Conservation (phyloP, 1,140 invertebrate species). For the Pinna nobilis region DNA sequence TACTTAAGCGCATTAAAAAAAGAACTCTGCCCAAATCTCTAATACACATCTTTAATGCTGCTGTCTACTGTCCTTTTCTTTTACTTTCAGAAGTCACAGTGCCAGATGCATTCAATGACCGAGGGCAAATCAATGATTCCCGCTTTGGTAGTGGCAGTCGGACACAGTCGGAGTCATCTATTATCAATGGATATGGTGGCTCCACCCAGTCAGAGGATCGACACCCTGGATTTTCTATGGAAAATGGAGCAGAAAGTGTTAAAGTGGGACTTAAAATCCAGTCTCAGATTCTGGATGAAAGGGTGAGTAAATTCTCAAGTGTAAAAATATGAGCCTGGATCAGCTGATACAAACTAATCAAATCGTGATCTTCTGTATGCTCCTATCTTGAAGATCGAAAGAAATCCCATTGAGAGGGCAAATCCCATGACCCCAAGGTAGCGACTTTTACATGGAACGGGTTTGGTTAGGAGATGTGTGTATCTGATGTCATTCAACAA, state of each 20-base stretch:
- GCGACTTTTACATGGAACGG: not conserved
- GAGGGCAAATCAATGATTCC: slow-evolving; percentile 4
- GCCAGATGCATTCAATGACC: slow-evolving; percentile 19
- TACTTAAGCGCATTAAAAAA: too few species aligned
- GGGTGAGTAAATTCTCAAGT: slow-evolving; percentile 40
- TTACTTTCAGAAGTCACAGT: not conserved
- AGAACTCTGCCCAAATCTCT: too few species aligned
- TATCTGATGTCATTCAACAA: too few species aligned
- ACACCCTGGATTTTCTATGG: slow-evolving; percentile 22
- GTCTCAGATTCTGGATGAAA: slow-evolving; percentile 55
- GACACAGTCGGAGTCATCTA: slow-evolving; percentile 24
- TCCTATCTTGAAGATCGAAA: not conserved
- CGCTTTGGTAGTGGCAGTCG: not conserved
- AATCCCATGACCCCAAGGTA: not conserved
- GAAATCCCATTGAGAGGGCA: not conserved
- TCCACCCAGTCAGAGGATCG: slow-evolving; percentile 29
- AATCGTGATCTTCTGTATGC: not conserved
- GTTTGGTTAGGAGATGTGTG: not conserved
- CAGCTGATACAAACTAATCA: not conserved
- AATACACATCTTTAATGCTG: too few species aligned
- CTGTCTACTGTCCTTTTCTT: too few species aligned
- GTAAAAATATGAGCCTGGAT: not conserved
- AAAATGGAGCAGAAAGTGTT: slow-evolving; percentile 56
- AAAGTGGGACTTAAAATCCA: slow-evolving; percentile 57
- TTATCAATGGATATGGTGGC: slow-evolving; percentile 29